Evolutionary conservation across 2,797 vertebrate species (phyloP), one percentile per base, ranked within the genome.

Genomic region (Oreochromis mossambicus): DNA sequence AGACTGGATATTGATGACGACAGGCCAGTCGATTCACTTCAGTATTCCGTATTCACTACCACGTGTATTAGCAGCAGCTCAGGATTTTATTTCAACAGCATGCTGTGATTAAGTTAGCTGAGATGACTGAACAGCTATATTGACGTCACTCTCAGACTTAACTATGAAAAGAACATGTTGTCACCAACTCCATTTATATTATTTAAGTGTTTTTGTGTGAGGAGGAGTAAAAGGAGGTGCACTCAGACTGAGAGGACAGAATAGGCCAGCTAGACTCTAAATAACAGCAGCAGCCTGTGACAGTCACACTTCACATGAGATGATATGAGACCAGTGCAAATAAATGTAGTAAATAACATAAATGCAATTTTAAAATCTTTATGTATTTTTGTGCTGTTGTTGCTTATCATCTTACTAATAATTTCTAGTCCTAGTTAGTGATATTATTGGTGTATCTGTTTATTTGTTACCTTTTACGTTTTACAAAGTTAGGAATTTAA

Each of bases 31-130:
- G 6, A n/a, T 36, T 63, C 17, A n/a, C 0, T 63, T 63, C 19
- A 38, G 34, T 0, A n/a, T 36, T n/a, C 32, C 11, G 0, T 13
- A 36, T 63, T 63, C 19, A 63, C 34, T 0, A 63, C 32, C n/a
- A 6, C 7, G 19, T 38, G 58, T 63, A 38, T 63, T 63, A 63
- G 34, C 58, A 63, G 58, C 19, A 63, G 36, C 34, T n/a, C 6
- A 1, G 34, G 6, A 36, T 38, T 66, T 66, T 7, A 38, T n/a
- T 66, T 66, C 19, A 66, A 21, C 34, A 38, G 61, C 11, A 38
- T 11, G 19, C 34, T 63, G 34, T 38, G 34, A 13, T 38, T 66
- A 66, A 1, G 0, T 66, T 66, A 38, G 61, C 34, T 66, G 61
- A 66, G 61, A 38, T 66, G 61, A 21, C 34, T 66, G 61, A 66